Evolutionary conservation across 2,888 invertebrate species (phyloP).

Genomic region (Marasmarcha lunaedactyla): DNA sequence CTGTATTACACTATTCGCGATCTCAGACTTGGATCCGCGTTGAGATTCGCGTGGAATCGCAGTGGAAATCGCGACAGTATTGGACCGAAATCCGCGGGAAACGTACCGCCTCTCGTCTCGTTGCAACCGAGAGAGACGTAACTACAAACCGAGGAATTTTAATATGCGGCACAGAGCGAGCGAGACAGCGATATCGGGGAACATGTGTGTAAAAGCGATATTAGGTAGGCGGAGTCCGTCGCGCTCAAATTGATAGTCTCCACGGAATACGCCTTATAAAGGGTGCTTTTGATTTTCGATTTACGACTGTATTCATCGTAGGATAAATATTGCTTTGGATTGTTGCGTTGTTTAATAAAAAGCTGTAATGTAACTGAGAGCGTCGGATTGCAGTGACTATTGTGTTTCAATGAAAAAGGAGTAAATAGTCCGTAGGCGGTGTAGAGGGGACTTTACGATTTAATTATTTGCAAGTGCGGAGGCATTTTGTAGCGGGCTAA

Average conservation of each 20-base stretch:
- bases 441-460: conserved; percentile 70
- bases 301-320: conserved; percentile 17
- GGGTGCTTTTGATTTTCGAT: conserved; percentile 15
- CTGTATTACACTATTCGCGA: background rate
- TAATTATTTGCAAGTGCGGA: conserved; percentile 71
- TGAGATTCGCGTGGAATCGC: conserved; percentile 63
- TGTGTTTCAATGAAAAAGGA: conserved; percentile 70
- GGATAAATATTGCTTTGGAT: conserved; percentile 22
- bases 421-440: conserved; percentile 68
- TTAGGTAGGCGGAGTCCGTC: conserved; percentile 64
- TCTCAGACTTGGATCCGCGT: conserved; percentile 25
- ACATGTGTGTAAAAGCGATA: conserved; percentile 66
- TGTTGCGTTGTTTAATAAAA: conserved; percentile 20
- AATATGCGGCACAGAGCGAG: conserved; percentile 65
- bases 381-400: conserved; percentile 63
- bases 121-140: conserved; percentile 50
- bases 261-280: conserved; percentile 59
- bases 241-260: conserved; percentile 67
- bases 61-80: conserved; percentile 62
- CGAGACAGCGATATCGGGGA: conserved; percentile 53
- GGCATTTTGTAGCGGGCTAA: conserved; percentile 70
- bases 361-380: conserved; percentile 38
- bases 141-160: conserved; percentile 64
- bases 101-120: conserved; percentile 49
- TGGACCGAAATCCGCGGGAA: conserved; percentile 48